Conservation (phyloP, 2,113 vertebrate species). For the Emydura subglobosa region DNA sequence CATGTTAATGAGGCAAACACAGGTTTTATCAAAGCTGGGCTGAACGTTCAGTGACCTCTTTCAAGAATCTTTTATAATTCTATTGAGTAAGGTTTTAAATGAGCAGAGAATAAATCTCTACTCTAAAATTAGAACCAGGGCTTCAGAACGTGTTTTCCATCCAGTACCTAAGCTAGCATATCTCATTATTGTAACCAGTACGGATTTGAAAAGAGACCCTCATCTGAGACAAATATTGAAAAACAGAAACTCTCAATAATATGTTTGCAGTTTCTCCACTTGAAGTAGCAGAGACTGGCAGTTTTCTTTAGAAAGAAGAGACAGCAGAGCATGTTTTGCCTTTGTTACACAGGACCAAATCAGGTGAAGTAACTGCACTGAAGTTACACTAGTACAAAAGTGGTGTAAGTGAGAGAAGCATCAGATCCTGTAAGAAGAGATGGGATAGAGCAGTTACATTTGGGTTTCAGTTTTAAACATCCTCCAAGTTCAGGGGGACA, state of each 20-base stretch:
- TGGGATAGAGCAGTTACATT: not conserved
- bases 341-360: conserved; percentile 32
- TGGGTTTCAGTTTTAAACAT: not conserved
- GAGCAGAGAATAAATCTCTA: not conserved
- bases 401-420: not conserved
- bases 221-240: conserved; percentile 36
- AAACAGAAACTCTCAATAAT: conserved; percentile 59
- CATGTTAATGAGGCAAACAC: conserved; percentile 20
- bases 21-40: not conserved
- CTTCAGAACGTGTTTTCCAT: conserved; percentile 20
- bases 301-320: conserved; percentile 65
- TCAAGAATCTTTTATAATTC: not conserved
- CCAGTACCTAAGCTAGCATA: not conserved
- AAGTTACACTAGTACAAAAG: conserved; percentile 2
- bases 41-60: conserved; percentile 31
- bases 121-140: conserved; percentile 55
- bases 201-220: conserved; percentile 53
- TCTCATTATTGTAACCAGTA: conserved; percentile 68
- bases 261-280: conserved; percentile 39
- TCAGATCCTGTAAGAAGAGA: not conserved
- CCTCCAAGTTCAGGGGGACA: not conserved
- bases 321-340: not conserved
- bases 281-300: conserved; percentile 55
- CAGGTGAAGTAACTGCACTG: not conserved
- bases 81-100: conserved; percentile 48